A percentile compares a stretch with the other conserved stretches of the same genome.
phyloP scores from a whole-genome alignment of 2,113 vertebrate genomes.

The Ibidorhyncha struthersii region DNA sequence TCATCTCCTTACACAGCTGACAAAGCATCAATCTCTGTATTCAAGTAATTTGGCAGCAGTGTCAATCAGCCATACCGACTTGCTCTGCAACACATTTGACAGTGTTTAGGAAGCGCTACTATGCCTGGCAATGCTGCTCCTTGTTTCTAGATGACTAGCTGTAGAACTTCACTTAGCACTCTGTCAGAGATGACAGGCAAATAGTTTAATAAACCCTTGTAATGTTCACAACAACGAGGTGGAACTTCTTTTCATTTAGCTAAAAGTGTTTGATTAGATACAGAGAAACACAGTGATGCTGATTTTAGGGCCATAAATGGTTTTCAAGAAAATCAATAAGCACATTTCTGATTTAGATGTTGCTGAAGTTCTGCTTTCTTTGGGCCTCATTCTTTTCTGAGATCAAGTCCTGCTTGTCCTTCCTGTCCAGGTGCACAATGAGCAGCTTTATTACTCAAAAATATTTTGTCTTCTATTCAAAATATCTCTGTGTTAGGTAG shows the following conservation, averaged over 20 bases:
- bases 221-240: not conserved
- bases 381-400: not conserved
- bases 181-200: not conserved
- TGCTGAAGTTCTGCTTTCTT: not conserved
- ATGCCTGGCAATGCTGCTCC: not conserved
- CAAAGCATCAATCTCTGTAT: not conserved
- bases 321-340: not conserved
- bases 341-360: not conserved
- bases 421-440: not conserved
- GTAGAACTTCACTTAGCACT: not conserved
- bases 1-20: not conserved
- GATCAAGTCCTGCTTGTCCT: not conserved
- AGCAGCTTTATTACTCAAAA: not conserved
- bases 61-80: not conserved
- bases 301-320: not conserved
- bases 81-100: constrained; percentile 26
- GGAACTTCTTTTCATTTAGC: not conserved
- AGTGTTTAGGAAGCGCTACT: constrained; percentile 34
- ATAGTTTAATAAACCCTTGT: not conserved
- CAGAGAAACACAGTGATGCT: not conserved
- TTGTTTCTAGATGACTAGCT: not conserved
- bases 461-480: not conserved
- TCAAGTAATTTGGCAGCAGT: not conserved
- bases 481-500: not conserved
- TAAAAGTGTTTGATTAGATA: not conserved